These are phyloP conservation scores for Enteromius viviparus DNA, from an alignment of 2,797 vertebrate species.

Conservation along the genomic window DNA sequence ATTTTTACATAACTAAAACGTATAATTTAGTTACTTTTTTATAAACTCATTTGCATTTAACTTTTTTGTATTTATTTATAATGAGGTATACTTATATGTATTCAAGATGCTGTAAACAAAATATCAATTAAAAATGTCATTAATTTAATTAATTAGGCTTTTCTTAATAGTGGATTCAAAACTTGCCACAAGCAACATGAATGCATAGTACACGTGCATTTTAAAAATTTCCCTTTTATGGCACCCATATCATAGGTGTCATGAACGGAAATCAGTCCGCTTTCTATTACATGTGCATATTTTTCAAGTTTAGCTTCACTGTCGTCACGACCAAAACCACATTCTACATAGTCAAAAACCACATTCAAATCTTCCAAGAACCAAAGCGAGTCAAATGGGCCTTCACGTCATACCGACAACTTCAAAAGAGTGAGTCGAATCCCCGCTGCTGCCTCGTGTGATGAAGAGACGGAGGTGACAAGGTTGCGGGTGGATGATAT, in stretches of 20 bases:
- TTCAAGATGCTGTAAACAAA: not conserved
- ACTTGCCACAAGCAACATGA: not conserved
- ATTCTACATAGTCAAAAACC: constrained; percentile 19
- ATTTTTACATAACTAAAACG: too few relatives aligned
- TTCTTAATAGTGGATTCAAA: not conserved
- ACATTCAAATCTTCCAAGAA: constrained; percentile 37
- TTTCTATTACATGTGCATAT: not conserved
- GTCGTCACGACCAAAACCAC: constrained; percentile 30
- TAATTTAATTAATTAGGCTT: not conserved
- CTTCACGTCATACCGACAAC: not conserved
- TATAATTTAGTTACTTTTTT: not conserved
- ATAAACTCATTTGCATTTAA: too few relatives aligned
- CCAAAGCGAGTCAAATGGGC: not conserved
- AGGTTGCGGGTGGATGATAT: constrained; percentile 32
- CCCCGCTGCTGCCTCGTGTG: not conserved
- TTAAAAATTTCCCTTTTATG: not conserved
- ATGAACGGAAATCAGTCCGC: not conserved
- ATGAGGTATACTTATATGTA: not conserved
- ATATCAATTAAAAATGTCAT: not conserved
- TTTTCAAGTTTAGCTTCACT: not conserved
- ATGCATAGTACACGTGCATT: not conserved
- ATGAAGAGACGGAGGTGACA: not conserved
- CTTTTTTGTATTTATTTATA: not conserved
- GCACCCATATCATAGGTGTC: not conserved
- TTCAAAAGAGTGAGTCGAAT: not conserved